A percentile compares a stretch with the other conserved stretches of the same genome.
phyloP scores from a whole-genome alignment of 2,797 vertebrate species.

The Acanthiza pusilla region DNA sequence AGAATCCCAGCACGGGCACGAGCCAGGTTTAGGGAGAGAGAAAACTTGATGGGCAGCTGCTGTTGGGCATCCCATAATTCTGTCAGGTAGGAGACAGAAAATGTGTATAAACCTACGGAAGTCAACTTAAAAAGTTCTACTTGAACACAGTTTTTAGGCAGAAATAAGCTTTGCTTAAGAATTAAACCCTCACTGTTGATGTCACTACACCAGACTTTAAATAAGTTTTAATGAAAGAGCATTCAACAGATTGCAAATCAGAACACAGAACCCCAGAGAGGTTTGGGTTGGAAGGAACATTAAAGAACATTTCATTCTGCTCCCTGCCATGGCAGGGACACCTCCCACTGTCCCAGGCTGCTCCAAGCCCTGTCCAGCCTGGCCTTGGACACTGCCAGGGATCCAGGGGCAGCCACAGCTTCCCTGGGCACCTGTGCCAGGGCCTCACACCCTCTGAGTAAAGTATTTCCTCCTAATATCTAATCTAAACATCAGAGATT shows the following conservation, averaged over 20 bases:
- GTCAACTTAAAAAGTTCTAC: neutral
- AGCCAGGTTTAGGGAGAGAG: neutral
- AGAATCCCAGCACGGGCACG: neutral
- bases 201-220: neutral
- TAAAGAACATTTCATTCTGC: neutral
- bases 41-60: neutral
- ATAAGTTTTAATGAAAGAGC: neutral
- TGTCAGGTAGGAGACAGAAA: neutral
- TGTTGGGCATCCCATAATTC: neutral
- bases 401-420: neutral
- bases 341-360: accelerated
- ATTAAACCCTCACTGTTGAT: neutral
- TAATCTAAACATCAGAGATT: neutral
- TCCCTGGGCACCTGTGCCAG: neutral
- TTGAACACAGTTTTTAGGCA: neutral
- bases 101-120: neutral
- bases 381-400: neutral
- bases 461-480: neutral
- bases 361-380: accelerated
- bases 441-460: accelerated
- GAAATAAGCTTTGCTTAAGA: neutral
- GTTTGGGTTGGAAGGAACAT: neutral
- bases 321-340: neutral
- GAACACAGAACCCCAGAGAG: neutral
- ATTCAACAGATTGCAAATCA: neutral